Evolutionary conservation across 2,113 vertebrate species (phyloP).

Genomic region (Eulacestoma nigropectus): DNA sequence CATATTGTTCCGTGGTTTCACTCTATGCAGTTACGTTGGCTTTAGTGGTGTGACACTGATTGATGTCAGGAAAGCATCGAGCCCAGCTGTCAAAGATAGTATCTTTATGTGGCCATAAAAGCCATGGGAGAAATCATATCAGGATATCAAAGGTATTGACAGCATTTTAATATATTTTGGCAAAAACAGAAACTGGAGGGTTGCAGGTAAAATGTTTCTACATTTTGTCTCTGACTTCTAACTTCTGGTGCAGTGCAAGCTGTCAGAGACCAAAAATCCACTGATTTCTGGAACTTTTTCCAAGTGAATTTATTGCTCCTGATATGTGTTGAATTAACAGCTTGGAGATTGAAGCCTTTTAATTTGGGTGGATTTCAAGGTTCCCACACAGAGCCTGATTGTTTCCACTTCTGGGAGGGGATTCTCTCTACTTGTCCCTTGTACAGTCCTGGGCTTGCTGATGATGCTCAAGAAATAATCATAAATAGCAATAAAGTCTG

Average conservation of each 20-base stretch:
- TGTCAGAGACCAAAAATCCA: not conserved
- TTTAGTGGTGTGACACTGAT: not conserved
- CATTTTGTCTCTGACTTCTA: not conserved
- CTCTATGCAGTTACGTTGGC: not conserved
- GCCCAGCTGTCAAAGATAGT: not conserved
- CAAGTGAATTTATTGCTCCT: not conserved
- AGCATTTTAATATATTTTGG: not conserved
- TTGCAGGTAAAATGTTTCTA: not conserved
- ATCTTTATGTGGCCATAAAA: not conserved
- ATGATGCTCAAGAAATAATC: not conserved
- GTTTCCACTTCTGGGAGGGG: not conserved
- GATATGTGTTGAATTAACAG: not conserved
- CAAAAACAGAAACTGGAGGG: not conserved
- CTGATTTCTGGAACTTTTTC: not conserved
- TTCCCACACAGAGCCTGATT: not conserved
- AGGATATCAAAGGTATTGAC: not conserved
- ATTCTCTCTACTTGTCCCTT: not conserved
- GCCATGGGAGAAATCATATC: not conserved
- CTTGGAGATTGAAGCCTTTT: not conserved
- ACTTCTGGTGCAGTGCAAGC: not conserved
- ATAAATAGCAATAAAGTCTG: not conserved
- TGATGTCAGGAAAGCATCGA: not conserved
- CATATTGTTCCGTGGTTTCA: not conserved
- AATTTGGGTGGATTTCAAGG: not conserved
- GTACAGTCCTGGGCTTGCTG: not conserved